phyloP scores from a whole-genome alignment of 2,888 invertebrate species.

The Rhodophaea formosa region DNA sequence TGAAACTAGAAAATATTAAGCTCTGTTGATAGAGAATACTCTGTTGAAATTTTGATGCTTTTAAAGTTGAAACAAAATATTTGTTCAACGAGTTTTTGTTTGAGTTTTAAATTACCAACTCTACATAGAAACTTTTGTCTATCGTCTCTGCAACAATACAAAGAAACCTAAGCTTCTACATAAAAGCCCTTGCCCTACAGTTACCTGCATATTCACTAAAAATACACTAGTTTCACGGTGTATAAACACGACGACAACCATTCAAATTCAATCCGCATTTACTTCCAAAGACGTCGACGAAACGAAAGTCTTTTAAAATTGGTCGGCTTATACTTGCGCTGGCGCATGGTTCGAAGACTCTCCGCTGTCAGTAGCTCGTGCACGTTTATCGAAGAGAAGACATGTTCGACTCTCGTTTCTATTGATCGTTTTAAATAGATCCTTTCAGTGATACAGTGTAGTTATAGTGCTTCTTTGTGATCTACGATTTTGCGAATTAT shows the following conservation, averaged over 20 bases:
- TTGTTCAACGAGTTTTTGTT: background rate
- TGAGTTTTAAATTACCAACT: background rate
- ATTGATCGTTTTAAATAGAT: constrained; percentile 60
- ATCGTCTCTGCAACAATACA: constrained; percentile 5
- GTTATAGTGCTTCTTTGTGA: constrained; percentile 19
- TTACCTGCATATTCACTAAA: constrained; percentile 76
- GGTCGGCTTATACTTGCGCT: constrained; percentile 57
- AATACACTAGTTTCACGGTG: constrained; percentile 72
- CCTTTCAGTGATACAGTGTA: constrained; percentile 48
- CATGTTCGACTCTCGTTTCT: constrained; percentile 35
- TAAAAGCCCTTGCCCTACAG: constrained; percentile 66
- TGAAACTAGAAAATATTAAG: too few species aligned
- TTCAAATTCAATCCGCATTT: constrained; percentile 29
- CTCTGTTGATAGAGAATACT: too few species aligned
- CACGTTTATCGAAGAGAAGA: constrained; percentile 61
- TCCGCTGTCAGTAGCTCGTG: constrained; percentile 69
- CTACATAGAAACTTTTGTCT: constrained; percentile 1
- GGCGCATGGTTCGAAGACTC: constrained; percentile 63
- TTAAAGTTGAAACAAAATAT: too few species aligned
- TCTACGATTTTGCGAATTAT: constrained; percentile 18
- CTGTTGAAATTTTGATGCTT: too few species aligned
- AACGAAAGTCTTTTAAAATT: constrained; percentile 39
- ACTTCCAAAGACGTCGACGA: constrained; percentile 22
- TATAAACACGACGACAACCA: constrained; percentile 58
- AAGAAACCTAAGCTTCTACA: constrained; percentile 30